Conservation (phyloP, 2,797 vertebrate genomes). For the Argentina silus region DNA sequence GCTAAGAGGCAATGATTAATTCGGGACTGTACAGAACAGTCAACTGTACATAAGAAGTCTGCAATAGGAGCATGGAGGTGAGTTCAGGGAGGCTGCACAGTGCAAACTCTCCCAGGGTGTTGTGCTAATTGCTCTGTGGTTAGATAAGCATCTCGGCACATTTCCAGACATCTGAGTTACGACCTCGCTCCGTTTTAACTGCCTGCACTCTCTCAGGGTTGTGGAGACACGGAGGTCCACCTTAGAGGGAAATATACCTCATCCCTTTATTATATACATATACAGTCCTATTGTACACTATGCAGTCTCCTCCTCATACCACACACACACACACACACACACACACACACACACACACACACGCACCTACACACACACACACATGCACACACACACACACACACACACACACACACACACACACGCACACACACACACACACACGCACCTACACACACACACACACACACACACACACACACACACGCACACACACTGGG, state of each 20-base stretch:
- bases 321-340: slow-evolving; percentile 29
- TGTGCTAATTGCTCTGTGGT: slow-evolving; percentile 61
- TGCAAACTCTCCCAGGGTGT: slow-evolving; percentile 46
- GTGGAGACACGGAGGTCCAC: slow-evolving; percentile 47
- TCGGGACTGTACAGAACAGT: too few relatives aligned
- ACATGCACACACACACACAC: slow-evolving; percentile 6
- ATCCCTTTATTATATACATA: slow-evolving; percentile 35
- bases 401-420: slow-evolving; percentile 15
- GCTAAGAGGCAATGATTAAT: too few relatives aligned
- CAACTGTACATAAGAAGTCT: too few relatives aligned
- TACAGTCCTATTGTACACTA: slow-evolving; percentile 27
- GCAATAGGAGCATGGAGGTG: neutral
- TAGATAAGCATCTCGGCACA: slow-evolving; percentile 65
- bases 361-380: slow-evolving; percentile 2
- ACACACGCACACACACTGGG: slow-evolving; percentile 15
- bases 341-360: slow-evolving; percentile 17
- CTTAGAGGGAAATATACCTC: slow-evolving; percentile 37
- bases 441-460: neutral
- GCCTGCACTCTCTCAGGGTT: slow-evolving; percentile 38
- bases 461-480: slow-evolving; percentile 31
- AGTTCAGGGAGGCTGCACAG: slow-evolving; percentile 45
- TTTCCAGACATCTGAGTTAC: slow-evolving; percentile 62
- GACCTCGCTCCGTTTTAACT: slow-evolving; percentile 53
- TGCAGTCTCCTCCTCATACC: slow-evolving; percentile 32
- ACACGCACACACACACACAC: slow-evolving; percentile 17